phyloP scores from a whole-genome alignment of 2,113 vertebrate species.

The Menura novaehollandiae region DNA sequence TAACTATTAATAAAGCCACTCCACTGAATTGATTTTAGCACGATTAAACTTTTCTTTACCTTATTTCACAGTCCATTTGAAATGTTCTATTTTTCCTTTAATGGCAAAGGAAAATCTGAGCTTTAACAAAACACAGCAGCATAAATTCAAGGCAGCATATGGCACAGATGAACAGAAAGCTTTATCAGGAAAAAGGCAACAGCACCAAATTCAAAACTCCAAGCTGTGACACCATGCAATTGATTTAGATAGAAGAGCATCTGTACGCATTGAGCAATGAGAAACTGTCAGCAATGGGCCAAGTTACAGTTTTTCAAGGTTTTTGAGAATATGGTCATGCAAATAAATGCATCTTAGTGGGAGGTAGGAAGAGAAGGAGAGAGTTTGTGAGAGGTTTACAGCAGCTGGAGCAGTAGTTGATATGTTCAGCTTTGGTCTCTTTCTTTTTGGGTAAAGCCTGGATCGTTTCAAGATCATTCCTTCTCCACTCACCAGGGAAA shows the following conservation, averaged over 20 bases:
- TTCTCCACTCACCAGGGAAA: background rate
- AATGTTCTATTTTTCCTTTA: slow-evolving; percentile 51
- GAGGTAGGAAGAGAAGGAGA: background rate
- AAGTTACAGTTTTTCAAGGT: background rate
- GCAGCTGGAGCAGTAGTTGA: background rate
- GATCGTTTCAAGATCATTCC: background rate
- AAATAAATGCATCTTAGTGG: background rate
- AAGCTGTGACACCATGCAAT: background rate
- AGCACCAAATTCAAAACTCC: slow-evolving; percentile 16
- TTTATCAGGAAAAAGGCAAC: background rate
- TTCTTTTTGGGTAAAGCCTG: background rate
- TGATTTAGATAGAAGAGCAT: background rate
- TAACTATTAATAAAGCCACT: slow-evolving; percentile 64
- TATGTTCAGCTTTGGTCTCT: background rate
- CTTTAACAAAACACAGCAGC: slow-evolving; percentile 58
- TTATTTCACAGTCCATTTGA: slow-evolving; percentile 76
- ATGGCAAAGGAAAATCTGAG: slow-evolving; percentile 54
- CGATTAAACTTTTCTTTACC: slow-evolving; percentile 71
- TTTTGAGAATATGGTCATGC: background rate
- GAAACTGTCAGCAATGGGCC: background rate
- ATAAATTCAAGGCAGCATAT: slow-evolving; percentile 59
- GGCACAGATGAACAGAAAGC: slow-evolving; percentile 11
- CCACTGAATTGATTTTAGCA: slow-evolving; percentile 61
- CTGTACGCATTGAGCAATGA: background rate
- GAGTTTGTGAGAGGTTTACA: background rate